Conservation (phyloP, 1,140 invertebrate species). For the Drosophila lowei region DNA sequence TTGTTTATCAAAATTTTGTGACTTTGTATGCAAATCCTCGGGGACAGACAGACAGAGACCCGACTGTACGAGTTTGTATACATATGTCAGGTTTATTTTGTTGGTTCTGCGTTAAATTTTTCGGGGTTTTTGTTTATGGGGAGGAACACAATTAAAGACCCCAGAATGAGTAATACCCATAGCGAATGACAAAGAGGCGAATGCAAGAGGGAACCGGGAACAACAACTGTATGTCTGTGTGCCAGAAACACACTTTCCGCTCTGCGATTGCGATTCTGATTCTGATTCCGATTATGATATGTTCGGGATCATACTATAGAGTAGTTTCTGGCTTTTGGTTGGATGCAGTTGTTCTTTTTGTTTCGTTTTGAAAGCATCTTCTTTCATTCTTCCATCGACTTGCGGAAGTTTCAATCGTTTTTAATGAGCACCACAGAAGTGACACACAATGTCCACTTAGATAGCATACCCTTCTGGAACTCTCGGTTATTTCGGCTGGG, state of each 20-base stretch:
- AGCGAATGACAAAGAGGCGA: neutral
- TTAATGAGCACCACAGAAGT: slow-evolving; percentile 54
- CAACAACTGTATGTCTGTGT: neutral
- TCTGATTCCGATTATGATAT: slow-evolving; percentile 4
- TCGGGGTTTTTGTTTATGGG: slow-evolving; percentile 22
- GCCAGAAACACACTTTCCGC: slow-evolving; percentile 10
- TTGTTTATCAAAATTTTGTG: slow-evolving; percentile 57
- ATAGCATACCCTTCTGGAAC: too few relatives aligned
- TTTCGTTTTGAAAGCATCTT: neutral
- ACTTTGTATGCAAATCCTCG: slow-evolving; percentile 68
- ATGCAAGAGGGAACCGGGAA: too few relatives aligned
- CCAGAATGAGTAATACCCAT: slow-evolving; percentile 18
- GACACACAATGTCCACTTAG: slow-evolving; percentile 23
- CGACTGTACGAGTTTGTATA: slow-evolving; percentile 2
- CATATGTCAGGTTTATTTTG: slow-evolving; percentile 16
- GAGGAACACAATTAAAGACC: slow-evolving; percentile 17
- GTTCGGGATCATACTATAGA: neutral
- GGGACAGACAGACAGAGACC: slow-evolving; percentile 20
- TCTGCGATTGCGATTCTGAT: neutral
- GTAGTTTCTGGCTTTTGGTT: too few relatives aligned
- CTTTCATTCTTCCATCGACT: slow-evolving; percentile 9
- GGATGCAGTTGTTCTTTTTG: neutral
- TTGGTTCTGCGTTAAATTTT: neutral
- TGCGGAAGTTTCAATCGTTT: slow-evolving; percentile 75
- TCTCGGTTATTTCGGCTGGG: too few relatives aligned